phyloP scores from a whole-genome alignment of 2,113 vertebrate genomes.

The Bombycilla garrulus region DNA sequence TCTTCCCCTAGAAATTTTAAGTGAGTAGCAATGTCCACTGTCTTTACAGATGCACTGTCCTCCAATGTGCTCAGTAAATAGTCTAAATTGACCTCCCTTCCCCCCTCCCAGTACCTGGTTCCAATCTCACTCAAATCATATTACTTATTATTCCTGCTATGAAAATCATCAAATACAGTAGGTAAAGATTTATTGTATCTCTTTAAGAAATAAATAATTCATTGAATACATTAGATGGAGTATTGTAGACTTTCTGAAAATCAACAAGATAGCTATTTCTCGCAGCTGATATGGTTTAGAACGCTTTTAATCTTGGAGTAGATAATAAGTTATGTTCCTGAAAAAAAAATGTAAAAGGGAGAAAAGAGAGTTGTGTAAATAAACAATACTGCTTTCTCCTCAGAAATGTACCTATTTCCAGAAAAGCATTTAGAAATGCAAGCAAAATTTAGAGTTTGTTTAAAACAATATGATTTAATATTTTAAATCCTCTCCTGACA shows the following conservation, averaged over 20 bases:
- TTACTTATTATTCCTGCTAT: constrained; percentile 69
- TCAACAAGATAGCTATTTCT: constrained; percentile 60
- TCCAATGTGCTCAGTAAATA: background rate
- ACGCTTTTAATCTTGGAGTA: constrained; percentile 59
- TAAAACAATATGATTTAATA: background rate
- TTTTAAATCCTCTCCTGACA: background rate
- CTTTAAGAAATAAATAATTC: constrained; percentile 74
- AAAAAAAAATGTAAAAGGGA: background rate
- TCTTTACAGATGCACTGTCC: background rate
- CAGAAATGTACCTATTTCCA: background rate
- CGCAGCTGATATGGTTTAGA: constrained; percentile 36
- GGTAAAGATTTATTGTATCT: constrained; percentile 70
- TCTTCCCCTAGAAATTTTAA: background rate
- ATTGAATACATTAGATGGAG: constrained; percentile 66
- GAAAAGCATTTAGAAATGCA: background rate
- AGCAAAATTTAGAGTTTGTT: background rate
- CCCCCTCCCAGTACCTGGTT: constrained; percentile 26
- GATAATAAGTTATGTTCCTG: constrained; percentile 60
- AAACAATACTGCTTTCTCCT: background rate
- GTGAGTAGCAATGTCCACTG: background rate
- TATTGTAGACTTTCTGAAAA: constrained; percentile 67
- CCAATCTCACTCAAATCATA: constrained; percentile 59
- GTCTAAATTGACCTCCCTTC: constrained; percentile 33
- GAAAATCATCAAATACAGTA: constrained; percentile 69
- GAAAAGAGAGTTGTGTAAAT: constrained; percentile 2